phyloP scores from a whole-genome alignment of 1,140 invertebrate genomes.

The Drosophila jambulina region DNA sequence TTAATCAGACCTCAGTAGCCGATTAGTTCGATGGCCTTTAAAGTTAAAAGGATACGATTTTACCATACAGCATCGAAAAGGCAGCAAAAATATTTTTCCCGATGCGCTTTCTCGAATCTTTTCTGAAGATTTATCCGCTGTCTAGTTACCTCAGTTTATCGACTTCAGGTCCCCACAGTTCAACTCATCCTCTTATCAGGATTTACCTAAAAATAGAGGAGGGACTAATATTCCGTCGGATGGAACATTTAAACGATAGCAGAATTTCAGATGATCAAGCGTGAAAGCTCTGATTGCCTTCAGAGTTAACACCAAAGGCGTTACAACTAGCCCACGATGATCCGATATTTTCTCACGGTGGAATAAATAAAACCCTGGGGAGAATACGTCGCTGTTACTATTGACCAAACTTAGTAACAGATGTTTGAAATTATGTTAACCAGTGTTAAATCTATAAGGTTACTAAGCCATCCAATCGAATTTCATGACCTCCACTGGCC shows the following conservation, averaged over 20 bases:
- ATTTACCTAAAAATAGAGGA: not conserved
- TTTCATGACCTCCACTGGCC: not conserved
- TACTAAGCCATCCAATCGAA: not conserved
- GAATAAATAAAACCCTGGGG: constrained; percentile 4
- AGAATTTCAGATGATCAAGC: not conserved
- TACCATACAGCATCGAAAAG: too few species aligned
- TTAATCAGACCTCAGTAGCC: not conserved
- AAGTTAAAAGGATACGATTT: not conserved
- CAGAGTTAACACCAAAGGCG: not conserved
- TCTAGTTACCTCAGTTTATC: not conserved
- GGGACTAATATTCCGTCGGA: not conserved
- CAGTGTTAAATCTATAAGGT: not conserved
- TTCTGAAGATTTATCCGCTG: too few species aligned
- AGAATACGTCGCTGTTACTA: not conserved
- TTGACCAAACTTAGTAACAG: constrained; percentile 6
- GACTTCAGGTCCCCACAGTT: not conserved
- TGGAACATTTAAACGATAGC: not conserved
- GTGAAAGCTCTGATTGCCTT: not conserved
- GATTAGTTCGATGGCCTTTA: not conserved
- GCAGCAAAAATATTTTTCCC: too few species aligned
- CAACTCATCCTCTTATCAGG: not conserved
- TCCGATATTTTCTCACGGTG: too few species aligned
- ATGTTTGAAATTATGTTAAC: not conserved
- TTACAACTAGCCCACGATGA: not conserved
- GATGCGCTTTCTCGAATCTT: too few species aligned